Conservation (phyloP, 2,888 invertebrate species). For the Erebia ligea region DNA sequence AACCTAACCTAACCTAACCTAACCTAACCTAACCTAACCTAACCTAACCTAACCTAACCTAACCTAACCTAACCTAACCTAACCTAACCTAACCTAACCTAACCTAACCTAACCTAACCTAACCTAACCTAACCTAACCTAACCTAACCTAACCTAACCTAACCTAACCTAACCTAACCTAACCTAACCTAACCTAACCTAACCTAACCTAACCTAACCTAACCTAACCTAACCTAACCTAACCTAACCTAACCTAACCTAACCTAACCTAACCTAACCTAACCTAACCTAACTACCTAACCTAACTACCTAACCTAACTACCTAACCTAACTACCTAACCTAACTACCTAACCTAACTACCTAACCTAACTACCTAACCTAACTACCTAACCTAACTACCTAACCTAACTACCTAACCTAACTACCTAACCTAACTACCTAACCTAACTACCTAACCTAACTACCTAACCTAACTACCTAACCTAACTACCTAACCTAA, state of each 20-base stretch:
- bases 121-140: not conserved
- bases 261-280: not conserved
- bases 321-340: not conserved
- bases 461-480: no score
- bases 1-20: no score
- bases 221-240: constrained; percentile 2
- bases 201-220: constrained; percentile 1
- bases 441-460: no score
- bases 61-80: not conserved
- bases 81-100: constrained; percentile 2
- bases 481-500: no score
- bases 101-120: not conserved
- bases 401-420: no score
- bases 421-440: no score
- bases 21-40: no score
- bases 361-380: constrained; percentile 6
- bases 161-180: not conserved
- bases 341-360: not conserved
- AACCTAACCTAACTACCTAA: constrained; percentile 4
- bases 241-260: not conserved
- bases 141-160: not conserved
- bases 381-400: no score
- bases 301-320: constrained; percentile 3
- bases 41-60: not conserved
- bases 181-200: not conserved